A percentile compares a stretch with the other conserved stretches of the same genome.
These are phyloP conservation scores for Agelas oroides DNA, from an alignment of 37 sponge, comb jelly and placozoan species.

Conservation along the genomic window DNA sequence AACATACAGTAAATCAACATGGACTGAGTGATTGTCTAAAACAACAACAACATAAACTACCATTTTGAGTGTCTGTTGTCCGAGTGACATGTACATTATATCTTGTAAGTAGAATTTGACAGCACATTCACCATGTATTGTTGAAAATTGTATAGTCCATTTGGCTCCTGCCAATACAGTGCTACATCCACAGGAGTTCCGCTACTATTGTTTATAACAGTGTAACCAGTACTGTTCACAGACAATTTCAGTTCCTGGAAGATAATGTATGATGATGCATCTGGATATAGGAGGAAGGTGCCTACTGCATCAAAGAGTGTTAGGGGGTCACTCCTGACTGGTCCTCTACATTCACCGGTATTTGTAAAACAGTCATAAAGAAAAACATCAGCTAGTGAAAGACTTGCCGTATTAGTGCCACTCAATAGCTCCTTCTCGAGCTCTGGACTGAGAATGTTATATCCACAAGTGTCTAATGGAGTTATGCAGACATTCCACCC, in stretches of 20 bases:
- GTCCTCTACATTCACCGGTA: no score
- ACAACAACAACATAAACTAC: no score
- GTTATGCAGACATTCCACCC: slow-evolving; percentile 70
- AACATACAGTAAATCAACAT: no score
- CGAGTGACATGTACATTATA: no score
- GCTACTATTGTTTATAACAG: slow-evolving; percentile 11
- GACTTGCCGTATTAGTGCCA: neutral
- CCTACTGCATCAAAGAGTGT: slow-evolving; percentile 30
- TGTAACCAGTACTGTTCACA: slow-evolving; percentile 31
- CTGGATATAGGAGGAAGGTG: slow-evolving; percentile 3
- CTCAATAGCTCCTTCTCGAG: neutral
- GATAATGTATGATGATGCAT: neutral
- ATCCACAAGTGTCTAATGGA: slow-evolving; percentile 78
- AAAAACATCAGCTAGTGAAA: slow-evolving; percentile 3
- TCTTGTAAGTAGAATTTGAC: no score
- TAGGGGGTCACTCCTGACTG: neutral
- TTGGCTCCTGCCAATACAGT: no score
- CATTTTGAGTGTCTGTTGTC: no score
- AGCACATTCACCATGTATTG: no score
- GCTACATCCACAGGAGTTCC: slow-evolving; percentile 2
- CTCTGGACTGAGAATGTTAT: neutral
- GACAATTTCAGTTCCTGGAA: slow-evolving; percentile 10
- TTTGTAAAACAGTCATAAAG: slow-evolving; percentile 25
- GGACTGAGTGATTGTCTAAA: no score
- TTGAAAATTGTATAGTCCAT: no score